Conservation (phyloP, 2,888 invertebrate genomes). For the Lasioglossum lativentre region DNA sequence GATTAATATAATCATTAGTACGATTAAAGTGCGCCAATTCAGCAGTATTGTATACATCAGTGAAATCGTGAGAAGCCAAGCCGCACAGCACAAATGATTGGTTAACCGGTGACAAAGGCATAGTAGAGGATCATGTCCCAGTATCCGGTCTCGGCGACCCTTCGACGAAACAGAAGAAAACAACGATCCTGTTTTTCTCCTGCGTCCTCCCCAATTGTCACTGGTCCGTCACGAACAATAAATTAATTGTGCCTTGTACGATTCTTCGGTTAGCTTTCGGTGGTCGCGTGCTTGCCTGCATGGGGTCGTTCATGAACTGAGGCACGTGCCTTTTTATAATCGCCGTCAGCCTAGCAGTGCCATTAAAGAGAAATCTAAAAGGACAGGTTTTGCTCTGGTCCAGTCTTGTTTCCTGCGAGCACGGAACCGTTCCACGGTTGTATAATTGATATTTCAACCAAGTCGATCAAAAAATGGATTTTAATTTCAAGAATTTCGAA, state of each 20-base stretch:
- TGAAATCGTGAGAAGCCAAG: neutral
- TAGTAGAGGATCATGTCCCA: conserved; percentile 37
- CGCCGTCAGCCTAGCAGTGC: conserved; percentile 61
- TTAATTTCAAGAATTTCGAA: neutral
- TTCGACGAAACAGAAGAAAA: conserved; percentile 56
- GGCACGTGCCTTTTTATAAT: conserved; percentile 81
- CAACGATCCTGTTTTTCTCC: conserved; percentile 66
- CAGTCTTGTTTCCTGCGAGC: conserved; percentile 27
- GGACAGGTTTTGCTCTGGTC: conserved; percentile 66
- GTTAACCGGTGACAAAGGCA: conserved; percentile 28
- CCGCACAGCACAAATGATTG: conserved; percentile 14
- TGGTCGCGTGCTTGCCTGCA: conserved; percentile 79
- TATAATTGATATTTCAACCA: neutral
- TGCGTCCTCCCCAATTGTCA: conserved; percentile 61
- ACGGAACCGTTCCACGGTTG: neutral
- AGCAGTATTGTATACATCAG: neutral
- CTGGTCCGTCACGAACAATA: conserved; percentile 73
- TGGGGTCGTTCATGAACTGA: conserved; percentile 75
- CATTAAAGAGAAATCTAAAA: conserved; percentile 60
- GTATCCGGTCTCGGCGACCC: conserved; percentile 39
- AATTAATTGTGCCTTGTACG: conserved; percentile 75
- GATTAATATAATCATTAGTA: too few relatives aligned
- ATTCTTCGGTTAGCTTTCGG: conserved; percentile 75
- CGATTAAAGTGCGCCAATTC: neutral
- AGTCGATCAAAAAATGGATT: neutral